Base-by-base conservation (phyloP, 1,140 invertebrate genomes). In the Aphelinus atriplicis region DNA sequence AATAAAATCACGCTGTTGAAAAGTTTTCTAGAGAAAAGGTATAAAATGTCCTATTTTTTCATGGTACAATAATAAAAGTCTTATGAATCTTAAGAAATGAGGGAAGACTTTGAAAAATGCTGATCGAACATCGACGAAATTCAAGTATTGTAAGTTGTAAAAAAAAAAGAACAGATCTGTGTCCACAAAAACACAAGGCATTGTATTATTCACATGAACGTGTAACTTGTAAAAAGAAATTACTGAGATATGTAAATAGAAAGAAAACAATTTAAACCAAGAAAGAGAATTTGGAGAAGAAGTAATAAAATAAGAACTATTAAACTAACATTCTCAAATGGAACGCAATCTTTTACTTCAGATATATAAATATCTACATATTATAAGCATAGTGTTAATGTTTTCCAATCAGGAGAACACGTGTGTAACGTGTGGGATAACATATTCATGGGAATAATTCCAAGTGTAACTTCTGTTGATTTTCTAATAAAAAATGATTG, bases 321-420 rank as follows among this genome's bases (percentile, higher is more conserved):
- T 4, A 60, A 60, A 60, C 26, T 50, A 47, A 56, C 10, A 69
- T 53, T 58, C 70, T 65, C 68, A 63, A 68, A 76, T 65, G 7
- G 67, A 57, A 68, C 9, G 60, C 67, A 51, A 64, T 55, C 50
- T 70, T 70, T 42, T 6, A 58, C 70, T 81, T 80, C 71, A 79
- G 70, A 78, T 76, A 64, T 77, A 78, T 56, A 67, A 61, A 77
- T 72, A 70, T 75, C 64, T 70, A 73, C 77, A 45, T 55, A 50
- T 48, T 51, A 65, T 63, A 26, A 57, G 51, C 43, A 43, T 55
- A 71, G 56, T 62, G 62, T 57, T 7, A 46, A 43, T n/a, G 53
- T 67, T 67, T 55, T 67, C 43, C 65, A n/a, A 48, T 9, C 2
- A 6, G 48, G 26, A 48, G 46, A 50, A 7, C 50, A 26, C n/a